Evolutionary conservation across 2,888 invertebrate genomes (phyloP).

Genomic region (Apomyelois bistriatella): DNA sequence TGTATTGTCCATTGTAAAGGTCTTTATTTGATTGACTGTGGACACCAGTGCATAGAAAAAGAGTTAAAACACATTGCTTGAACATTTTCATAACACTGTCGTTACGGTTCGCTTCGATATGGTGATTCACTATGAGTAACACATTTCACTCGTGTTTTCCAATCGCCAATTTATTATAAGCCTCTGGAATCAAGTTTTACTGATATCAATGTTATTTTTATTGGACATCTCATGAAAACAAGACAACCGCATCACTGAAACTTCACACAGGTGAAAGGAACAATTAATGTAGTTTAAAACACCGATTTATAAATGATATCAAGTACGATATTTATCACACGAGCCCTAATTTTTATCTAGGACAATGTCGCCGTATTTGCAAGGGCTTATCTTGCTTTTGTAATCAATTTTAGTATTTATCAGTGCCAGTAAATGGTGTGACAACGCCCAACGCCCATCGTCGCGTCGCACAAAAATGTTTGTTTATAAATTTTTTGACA

Average conservation of each 20-base stretch:
- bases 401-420: slow-evolving; percentile 62
- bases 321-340: slow-evolving; percentile 30
- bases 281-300: slow-evolving; percentile 15
- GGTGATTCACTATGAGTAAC: slow-evolving; percentile 46
- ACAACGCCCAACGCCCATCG: too few relatives aligned
- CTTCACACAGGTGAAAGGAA: slow-evolving; percentile 7
- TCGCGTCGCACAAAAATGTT: too few relatives aligned
- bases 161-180: not conserved
- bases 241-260: slow-evolving; percentile 6
- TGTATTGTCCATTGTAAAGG: slow-evolving; percentile 62
- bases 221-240: slow-evolving; percentile 7
- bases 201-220: not conserved
- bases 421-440: slow-evolving; percentile 34
- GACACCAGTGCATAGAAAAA: slow-evolving; percentile 40
- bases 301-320: slow-evolving; percentile 8
- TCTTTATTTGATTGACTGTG: slow-evolving; percentile 67
- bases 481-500: too few relatives aligned
- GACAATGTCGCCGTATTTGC: slow-evolving; percentile 41
- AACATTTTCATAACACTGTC: slow-evolving; percentile 46
- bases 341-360: slow-evolving; percentile 51
- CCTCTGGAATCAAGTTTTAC: too few relatives aligned
- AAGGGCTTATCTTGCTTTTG: slow-evolving; percentile 51
- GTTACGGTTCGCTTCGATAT: slow-evolving; percentile 20
- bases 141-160: not conserved
- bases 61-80: slow-evolving; percentile 35